Evolutionary conservation across 2,888 invertebrate species (phyloP).

Genomic region (Auanema freiburgensis): DNA sequence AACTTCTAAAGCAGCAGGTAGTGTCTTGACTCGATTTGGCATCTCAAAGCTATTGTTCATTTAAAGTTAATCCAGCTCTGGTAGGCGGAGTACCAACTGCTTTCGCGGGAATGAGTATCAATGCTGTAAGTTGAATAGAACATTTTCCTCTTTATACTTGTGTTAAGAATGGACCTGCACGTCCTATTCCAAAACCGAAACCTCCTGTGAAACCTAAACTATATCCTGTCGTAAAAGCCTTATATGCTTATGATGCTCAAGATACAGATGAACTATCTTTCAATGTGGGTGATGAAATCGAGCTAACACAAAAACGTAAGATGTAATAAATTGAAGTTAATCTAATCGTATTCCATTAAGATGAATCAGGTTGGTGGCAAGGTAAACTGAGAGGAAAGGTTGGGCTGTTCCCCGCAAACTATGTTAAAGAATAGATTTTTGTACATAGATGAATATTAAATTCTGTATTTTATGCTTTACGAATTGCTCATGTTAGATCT

Average conservation of each 20-base stretch:
- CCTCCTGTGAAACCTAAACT: constrained; percentile 63
- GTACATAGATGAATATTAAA: no score
- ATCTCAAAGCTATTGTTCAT: neutral
- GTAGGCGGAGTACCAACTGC: constrained; percentile 25
- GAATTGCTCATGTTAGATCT: no score
- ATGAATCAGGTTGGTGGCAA: constrained; percentile 76
- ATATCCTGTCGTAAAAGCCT: constrained; percentile 65
- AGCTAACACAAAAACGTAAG: constrained; percentile 72
- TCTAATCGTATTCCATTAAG: constrained; percentile 66
- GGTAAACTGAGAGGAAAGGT: constrained; percentile 71
- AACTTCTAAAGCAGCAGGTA: no score
- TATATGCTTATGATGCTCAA: constrained; percentile 74
- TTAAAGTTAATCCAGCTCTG: constrained; percentile 16
- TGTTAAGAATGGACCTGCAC: constrained; percentile 15
- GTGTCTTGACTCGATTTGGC: no score
- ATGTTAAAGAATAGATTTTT: constrained; percentile 68
- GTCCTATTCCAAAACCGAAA: constrained; percentile 67
- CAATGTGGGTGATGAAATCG: constrained; percentile 72
- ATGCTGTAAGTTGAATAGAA: neutral
- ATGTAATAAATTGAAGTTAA: neutral
- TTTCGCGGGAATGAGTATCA: constrained; percentile 11
- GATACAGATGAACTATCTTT: constrained; percentile 74
- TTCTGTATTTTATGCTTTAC: no score
- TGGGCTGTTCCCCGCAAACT: constrained; percentile 75
- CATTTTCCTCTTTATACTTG: neutral